phyloP scores from a whole-genome alignment of 2,113 vertebrate species.

The Scartelaos histophorus region DNA sequence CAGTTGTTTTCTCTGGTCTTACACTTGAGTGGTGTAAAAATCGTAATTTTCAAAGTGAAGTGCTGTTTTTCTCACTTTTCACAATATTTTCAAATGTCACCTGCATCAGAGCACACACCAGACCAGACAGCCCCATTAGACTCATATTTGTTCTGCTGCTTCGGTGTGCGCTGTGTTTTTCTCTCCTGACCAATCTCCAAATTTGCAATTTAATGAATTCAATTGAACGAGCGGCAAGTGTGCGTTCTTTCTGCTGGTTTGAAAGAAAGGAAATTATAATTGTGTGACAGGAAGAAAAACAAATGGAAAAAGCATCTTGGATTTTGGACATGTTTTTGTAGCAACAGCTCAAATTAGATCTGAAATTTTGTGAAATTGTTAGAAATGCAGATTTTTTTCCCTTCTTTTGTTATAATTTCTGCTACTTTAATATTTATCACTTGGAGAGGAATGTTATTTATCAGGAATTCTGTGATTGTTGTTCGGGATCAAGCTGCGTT shows the following conservation, averaged over 20 bases:
- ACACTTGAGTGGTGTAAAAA: not conserved
- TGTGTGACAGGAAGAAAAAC: not conserved
- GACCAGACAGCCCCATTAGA: not conserved
- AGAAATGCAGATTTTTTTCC: too few relatives aligned
- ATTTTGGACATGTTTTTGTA: not conserved
- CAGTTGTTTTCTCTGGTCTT: not conserved
- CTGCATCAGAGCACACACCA: not conserved
- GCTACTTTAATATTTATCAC: too few relatives aligned
- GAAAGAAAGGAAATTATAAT: not conserved
- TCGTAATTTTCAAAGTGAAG: not conserved
- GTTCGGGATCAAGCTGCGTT: too few relatives aligned
- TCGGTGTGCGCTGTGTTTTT: not conserved
- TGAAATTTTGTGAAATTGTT: too few relatives aligned
- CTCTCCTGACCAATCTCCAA: not conserved
- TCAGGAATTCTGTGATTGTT: too few relatives aligned
- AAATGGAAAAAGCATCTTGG: not conserved
- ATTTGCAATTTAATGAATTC: slow-evolving; percentile 1
- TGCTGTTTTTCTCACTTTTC: not conserved
- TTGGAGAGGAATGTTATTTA: too few relatives aligned
- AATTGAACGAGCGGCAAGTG: not conserved
- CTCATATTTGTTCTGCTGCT: not conserved
- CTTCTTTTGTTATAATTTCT: too few relatives aligned
- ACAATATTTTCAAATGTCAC: not conserved
- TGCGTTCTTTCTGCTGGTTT: not conserved
- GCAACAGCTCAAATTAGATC: not conserved